A percentile compares a stretch with the other conserved stretches of the same genome.
Evolutionary conservation across 2,797 vertebrate species (phyloP).

Genomic region (Labroides dimidiatus): DNA sequence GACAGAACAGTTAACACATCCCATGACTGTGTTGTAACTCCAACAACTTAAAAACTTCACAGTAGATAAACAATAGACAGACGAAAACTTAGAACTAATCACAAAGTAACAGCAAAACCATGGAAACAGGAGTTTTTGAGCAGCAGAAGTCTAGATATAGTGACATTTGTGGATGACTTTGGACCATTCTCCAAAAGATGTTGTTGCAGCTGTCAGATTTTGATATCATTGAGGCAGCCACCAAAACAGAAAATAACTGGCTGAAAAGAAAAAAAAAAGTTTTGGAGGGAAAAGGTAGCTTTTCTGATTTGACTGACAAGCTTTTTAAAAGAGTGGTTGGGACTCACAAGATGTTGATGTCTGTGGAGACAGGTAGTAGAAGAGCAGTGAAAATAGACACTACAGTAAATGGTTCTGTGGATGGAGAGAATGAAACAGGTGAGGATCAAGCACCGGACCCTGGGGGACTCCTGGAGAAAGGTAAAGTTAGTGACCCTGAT

Average conservation of each 20-base stretch:
- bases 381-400: not conserved
- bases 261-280: not conserved
- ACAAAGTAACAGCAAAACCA: too few species aligned
- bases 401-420: not conserved
- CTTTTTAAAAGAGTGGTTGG: too few species aligned
- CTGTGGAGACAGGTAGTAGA: not conserved
- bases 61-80: too few species aligned
- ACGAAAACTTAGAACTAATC: too few species aligned
- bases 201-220: not conserved
- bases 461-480: not conserved
- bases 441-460: not conserved
- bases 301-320: too few species aligned
- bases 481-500: not conserved
- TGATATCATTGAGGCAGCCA: too few species aligned
- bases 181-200: not conserved
- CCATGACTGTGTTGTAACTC: too few species aligned
- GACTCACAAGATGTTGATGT: not conserved
- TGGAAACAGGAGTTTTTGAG: too few species aligned
- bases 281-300: not conserved
- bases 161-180: too few species aligned
- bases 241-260: not conserved
- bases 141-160: too few species aligned
- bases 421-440: not conserved
- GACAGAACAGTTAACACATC: too few species aligned
- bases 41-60: too few species aligned